These are phyloP conservation scores for Eristalis arbustorum DNA, from an alignment of 2,888 invertebrate species.

Conservation along the genomic window DNA sequence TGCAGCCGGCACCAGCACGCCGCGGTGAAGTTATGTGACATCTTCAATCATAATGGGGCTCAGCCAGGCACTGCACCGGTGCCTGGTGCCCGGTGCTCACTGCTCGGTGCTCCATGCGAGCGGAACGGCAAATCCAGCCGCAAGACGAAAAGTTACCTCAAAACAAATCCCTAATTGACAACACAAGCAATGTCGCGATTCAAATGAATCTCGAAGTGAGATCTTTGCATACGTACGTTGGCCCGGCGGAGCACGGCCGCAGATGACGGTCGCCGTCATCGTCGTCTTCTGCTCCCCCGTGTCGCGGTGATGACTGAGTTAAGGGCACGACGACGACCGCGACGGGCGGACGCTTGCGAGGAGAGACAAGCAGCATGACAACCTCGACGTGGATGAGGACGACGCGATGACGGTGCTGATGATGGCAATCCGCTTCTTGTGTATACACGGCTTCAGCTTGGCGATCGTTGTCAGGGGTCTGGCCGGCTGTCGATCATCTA, in stretches of 20 bases:
- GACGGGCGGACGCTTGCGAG: background rate
- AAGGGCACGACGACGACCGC: slow-evolving; percentile 42
- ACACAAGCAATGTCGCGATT: slow-evolving; percentile 68
- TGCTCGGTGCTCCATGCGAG: background rate
- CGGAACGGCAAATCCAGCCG: slow-evolving; percentile 51
- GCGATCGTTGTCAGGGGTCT: slow-evolving; percentile 46
- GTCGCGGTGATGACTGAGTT: slow-evolving; percentile 35
- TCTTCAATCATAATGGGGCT: slow-evolving; percentile 68
- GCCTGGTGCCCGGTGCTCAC: background rate
- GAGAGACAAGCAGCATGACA: slow-evolving; percentile 45
- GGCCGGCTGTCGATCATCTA: slow-evolving; percentile 63
- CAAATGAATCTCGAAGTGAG: slow-evolving; percentile 66
- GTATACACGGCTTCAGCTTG: slow-evolving; percentile 32
- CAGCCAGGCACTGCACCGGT: slow-evolving; percentile 10
- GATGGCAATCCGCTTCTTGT: slow-evolving; percentile 26
- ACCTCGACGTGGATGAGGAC: slow-evolving; percentile 24
- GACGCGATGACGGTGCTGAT: slow-evolving; percentile 22
- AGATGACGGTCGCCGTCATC: slow-evolving; percentile 18
- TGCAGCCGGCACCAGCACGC: background rate
- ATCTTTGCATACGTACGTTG: slow-evolving; percentile 69
- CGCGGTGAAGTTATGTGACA: slow-evolving; percentile 65
- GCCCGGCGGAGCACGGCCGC: slow-evolving; percentile 37
- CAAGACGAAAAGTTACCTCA: slow-evolving; percentile 68
- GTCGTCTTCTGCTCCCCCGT: background rate
- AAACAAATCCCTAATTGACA: slow-evolving; percentile 71